Percentiles rank a stretch among this genome's conserved stretches.
Conservation (phyloP, 2,888 invertebrate genomes). For the Zele albiditarsus region DNA sequence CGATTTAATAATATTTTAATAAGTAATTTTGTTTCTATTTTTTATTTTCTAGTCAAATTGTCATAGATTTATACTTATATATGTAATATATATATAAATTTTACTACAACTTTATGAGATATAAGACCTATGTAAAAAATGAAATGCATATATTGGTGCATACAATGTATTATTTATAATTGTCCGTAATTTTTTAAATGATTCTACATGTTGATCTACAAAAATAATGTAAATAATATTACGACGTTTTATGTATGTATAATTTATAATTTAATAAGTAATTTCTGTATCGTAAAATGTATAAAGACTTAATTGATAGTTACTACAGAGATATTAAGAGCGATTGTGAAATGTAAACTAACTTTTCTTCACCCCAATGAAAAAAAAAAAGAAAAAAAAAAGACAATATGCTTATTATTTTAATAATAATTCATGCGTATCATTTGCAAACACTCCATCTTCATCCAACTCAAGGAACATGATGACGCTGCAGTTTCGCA, state of each 20-base stretch:
- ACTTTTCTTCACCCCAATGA: not conserved
- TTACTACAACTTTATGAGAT: not conserved
- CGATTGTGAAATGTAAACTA: slow-evolving; percentile 8
- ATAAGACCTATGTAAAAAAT: not conserved
- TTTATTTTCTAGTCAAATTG: slow-evolving; percentile 32
- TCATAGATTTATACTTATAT: not conserved
- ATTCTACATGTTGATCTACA: not conserved
- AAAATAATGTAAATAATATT: slow-evolving; percentile 20
- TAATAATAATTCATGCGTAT: not conserved
- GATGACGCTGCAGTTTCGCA: not conserved
- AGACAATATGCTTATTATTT: not conserved
- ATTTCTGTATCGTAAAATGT: not conserved
- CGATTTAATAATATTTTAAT: not conserved
- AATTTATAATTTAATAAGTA: not conserved
- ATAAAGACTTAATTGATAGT: not conserved
- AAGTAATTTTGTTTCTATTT: not conserved
- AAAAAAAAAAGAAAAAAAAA: not conserved
- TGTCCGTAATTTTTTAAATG: not conserved
- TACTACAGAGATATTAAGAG: not conserved
- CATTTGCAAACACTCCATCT: not conserved
- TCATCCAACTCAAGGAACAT: not conserved
- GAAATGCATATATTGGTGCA: not conserved
- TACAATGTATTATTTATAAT: not conserved
- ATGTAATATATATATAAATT: slow-evolving; percentile 2
- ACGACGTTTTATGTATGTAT: not conserved